Evolutionary conservation across 2,113 vertebrate genomes (phyloP).

Genomic region (Sceloporus undulatus): DNA sequence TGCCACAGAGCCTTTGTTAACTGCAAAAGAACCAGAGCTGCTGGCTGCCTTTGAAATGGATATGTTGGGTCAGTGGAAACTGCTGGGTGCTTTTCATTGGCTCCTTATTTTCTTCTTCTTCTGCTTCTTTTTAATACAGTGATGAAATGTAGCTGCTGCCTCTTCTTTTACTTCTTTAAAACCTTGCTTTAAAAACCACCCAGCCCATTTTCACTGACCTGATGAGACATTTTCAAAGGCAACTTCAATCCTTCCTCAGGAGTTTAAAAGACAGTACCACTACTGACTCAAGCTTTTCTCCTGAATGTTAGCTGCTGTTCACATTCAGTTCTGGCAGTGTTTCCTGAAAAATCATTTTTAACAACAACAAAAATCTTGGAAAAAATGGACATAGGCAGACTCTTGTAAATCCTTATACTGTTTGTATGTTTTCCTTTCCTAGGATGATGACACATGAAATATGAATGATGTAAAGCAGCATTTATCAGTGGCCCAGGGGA

Average conservation of each 20-base stretch:
- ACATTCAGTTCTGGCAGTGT: too few species aligned
- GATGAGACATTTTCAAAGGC: constrained; percentile 38
- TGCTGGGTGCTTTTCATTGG: not conserved
- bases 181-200: constrained; percentile 11
- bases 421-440: constrained; percentile 29
- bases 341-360: not conserved
- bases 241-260: constrained; percentile 14
- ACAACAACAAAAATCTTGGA: not conserved
- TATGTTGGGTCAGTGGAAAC: constrained; percentile 23
- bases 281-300: constrained; percentile 24
- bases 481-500: constrained; percentile 14
- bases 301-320: constrained; percentile 11
- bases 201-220: constrained; percentile 57
- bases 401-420: not conserved
- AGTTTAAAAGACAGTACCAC: constrained; percentile 10
- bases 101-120: not conserved
- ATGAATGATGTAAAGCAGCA: constrained; percentile 12
- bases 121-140: constrained; percentile 1
- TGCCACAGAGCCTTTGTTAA: not conserved
- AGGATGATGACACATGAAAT: constrained; percentile 48
- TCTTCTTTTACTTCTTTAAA: not conserved
- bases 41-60: constrained; percentile 28
- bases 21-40: not conserved
- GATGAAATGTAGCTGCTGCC: not conserved
- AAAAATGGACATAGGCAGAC: not conserved